Evolutionary conservation across 2,797 vertebrate genomes (phyloP).

Genomic region (Centropyge bicolor): DNA sequence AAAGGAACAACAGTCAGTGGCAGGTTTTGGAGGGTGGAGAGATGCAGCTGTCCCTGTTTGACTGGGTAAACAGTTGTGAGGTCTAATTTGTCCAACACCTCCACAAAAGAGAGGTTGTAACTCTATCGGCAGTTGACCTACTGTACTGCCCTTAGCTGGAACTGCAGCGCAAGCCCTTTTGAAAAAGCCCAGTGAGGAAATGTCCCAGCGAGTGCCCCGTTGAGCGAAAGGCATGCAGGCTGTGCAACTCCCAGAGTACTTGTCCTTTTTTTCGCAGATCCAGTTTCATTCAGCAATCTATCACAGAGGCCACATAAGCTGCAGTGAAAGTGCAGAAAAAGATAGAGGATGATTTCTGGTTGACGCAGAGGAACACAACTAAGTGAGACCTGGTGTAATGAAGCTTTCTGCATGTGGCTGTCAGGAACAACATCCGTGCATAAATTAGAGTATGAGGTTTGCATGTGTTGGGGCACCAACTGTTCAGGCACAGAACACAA

Average conservation of each 20-base stretch:
- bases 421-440: constrained; percentile 32
- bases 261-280: constrained; percentile 72
- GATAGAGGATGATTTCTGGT: constrained; percentile 35
- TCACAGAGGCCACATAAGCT: constrained; percentile 70
- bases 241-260: constrained; percentile 72
- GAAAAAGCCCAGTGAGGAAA: constrained; percentile 73
- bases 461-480: constrained; percentile 11
- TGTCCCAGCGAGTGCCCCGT: constrained; percentile 71
- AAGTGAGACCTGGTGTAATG: constrained; percentile 30
- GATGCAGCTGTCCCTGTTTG: constrained; percentile 82
- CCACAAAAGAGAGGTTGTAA: constrained; percentile 80
- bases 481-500: constrained; percentile 5
- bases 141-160: constrained; percentile 78
- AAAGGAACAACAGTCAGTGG: constrained; percentile 70
- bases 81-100: constrained; percentile 83
- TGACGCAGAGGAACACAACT: constrained; percentile 40
- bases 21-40: constrained; percentile 73
- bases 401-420: constrained; percentile 30
- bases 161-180: constrained; percentile 75
- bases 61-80: constrained; percentile 81
- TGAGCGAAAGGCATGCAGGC: constrained; percentile 78
- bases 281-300: constrained; percentile 77
- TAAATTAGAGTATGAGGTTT: constrained; percentile 17
- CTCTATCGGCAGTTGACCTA: constrained; percentile 83
- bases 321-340: constrained; percentile 43